Conservation (phyloP, 2,888 invertebrate genomes). For the Pycnomerus fuliginosus region DNA sequence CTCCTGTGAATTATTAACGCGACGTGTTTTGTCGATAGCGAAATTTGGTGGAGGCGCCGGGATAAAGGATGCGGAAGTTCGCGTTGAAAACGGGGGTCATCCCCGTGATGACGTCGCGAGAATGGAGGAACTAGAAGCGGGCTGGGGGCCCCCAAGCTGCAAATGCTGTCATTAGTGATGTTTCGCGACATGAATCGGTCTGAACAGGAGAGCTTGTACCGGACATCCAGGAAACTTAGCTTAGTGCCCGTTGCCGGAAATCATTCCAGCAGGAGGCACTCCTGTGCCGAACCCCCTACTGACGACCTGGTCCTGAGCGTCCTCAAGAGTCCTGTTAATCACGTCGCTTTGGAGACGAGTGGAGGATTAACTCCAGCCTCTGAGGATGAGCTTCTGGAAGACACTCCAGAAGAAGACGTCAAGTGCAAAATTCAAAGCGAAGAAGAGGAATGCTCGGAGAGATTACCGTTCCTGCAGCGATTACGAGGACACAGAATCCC, state of each 20-base stretch:
- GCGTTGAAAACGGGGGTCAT: too few species aligned
- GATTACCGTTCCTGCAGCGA: conserved; percentile 57
- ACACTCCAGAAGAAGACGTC: conserved; percentile 38
- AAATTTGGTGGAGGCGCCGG: conserved; percentile 17
- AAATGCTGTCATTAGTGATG: conserved; percentile 56
- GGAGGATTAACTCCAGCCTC: conserved; percentile 50
- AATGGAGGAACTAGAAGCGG: too few species aligned
- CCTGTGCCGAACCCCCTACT: conserved; percentile 15
- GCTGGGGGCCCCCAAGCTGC: conserved; percentile 17
- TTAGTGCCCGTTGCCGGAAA: conserved; percentile 46
- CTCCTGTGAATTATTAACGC: conserved; percentile 10
- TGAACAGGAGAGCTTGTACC: conserved; percentile 63
- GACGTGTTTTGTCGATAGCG: conserved; percentile 8
- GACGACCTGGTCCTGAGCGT: conserved; percentile 63
- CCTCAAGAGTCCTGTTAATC: conserved; percentile 59
- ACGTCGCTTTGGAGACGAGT: conserved; percentile 47
- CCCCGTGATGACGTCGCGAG: neutral
- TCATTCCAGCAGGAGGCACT: conserved; percentile 30
- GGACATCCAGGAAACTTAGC: conserved; percentile 62
- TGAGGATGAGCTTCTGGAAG: conserved; percentile 39
- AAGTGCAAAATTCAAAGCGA: conserved; percentile 33
- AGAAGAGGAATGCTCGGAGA: conserved; percentile 45
- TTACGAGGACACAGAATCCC: conserved; percentile 51
- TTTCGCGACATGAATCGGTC: conserved; percentile 61
- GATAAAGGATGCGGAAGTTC: neutral